Evolutionary conservation across 2,113 vertebrate genomes (phyloP), one percentile per base, ranked within the genome.

Genomic region (Corythoichthys intestinalis): DNA sequence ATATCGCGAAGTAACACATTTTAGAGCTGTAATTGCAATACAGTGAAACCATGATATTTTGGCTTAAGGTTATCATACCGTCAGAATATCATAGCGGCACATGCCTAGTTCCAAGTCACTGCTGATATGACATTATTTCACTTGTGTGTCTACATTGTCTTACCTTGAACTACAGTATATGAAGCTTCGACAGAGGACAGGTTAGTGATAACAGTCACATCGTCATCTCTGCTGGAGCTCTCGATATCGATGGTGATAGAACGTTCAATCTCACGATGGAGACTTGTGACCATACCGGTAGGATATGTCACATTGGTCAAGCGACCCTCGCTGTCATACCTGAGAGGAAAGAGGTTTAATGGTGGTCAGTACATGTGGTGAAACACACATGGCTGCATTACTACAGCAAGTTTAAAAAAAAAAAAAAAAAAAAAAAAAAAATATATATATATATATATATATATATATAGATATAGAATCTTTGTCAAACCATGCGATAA

Each of bases 161-260:
- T 90, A 98, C 97, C 97, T 96, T 98, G 98, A 69, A 98, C 96
- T 75, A 99, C 96, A 2, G 96, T 99, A 86, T 99, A 99, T 35
- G 97, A 98, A 52, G 96, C 96, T 83, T 99, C 97, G 14, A 98
- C 97, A 0, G 97, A 98, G 39, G 98, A 99, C 49, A 99, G 94
- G 88, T 99, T 99, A 85, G 98, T 98, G 88, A 98, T 96, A 83
- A 99, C 95, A 1, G 96, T 99, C 90, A 98, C 94, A 7, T 99
- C 98, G 28, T 99, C 98, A 41, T 98, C 97, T 62, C 96, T 92
- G 89, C 96, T 98, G 78, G 98, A 99, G 90, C 96, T 98, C 91
- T 99, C 96, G 5, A 98, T 97, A 91, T 99, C 96, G 48, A 99
- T 96, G 88, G 96, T 98, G 92, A 98, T 98, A 76, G 96, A 97